These are phyloP conservation scores for Scrobipalpa atriplicella DNA, from an alignment of 2,888 invertebrate species.

Conservation along the genomic window DNA sequence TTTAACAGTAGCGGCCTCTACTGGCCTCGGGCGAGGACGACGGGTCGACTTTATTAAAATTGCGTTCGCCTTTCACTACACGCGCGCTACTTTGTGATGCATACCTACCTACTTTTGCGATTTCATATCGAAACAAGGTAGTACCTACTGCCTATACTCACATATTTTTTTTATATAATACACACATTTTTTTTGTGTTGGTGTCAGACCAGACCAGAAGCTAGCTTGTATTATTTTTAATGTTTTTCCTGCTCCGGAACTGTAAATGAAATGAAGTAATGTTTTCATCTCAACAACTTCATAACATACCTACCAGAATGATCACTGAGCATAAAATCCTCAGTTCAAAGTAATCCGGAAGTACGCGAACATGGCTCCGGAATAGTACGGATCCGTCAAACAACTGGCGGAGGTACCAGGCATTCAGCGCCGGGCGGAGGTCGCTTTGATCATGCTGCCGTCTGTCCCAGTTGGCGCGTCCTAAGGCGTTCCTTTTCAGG, in stretches of 20 bases:
- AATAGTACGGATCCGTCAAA: conserved; percentile 20
- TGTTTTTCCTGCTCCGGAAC: no score
- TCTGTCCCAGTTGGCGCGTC: conserved; percentile 62
- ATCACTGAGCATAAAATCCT: conserved; percentile 2
- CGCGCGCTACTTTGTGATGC: not conserved
- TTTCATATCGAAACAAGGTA: no score
- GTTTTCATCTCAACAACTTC: not conserved
- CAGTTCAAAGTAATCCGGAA: conserved; percentile 12
- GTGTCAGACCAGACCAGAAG: no score
- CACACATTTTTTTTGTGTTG: no score
- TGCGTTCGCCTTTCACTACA: conserved; percentile 32
- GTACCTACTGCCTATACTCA: no score
- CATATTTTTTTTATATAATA: no score
- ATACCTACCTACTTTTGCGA: no score
- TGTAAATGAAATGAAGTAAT: not conserved
- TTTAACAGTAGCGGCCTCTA: conserved; percentile 42
- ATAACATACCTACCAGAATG: not conserved
- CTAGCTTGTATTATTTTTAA: no score
- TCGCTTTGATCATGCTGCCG: conserved; percentile 57
- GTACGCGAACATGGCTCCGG: conserved; percentile 2
- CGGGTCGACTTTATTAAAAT: conserved; percentile 46
- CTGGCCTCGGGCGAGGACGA: conserved; percentile 48
- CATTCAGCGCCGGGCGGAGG: conserved; percentile 58
- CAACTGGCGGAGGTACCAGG: conserved; percentile 44
- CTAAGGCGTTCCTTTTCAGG: conserved; percentile 37